phyloP scores from a whole-genome alignment of 2,113 vertebrate genomes.

The Notechis scutatus region DNA sequence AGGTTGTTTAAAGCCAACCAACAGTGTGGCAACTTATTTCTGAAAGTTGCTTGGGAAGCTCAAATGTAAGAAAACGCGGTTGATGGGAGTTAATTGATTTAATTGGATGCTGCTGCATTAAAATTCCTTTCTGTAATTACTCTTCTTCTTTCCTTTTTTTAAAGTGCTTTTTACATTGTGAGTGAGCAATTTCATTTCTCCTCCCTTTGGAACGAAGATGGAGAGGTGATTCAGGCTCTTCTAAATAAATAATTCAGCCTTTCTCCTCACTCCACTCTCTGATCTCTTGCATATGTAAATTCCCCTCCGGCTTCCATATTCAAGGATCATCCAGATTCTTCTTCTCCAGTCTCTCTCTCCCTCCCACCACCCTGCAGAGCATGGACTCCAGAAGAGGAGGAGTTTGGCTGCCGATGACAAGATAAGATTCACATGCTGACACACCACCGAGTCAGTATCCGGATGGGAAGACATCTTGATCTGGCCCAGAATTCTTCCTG shows the following conservation, averaged over 20 bases:
- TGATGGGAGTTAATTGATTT: conserved; percentile 20
- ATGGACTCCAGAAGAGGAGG: not conserved
- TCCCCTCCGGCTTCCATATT: not conserved
- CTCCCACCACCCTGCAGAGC: not conserved
- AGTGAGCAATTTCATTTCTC: not conserved
- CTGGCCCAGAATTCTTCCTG: not conserved
- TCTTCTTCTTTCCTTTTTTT: not conserved
- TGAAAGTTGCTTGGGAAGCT: not conserved
- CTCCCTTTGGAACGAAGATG: not conserved
- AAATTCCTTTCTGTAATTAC: conserved; percentile 1
- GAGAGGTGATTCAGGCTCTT: not conserved
- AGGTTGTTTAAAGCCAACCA: not conserved
- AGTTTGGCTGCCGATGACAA: not conserved
- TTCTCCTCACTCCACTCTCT: not conserved
- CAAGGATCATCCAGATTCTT: not conserved
- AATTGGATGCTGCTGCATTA: conserved; percentile 12
- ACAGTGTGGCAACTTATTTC: not conserved
- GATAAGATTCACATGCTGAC: not conserved
- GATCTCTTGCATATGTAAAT: not conserved
- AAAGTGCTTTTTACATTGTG: not conserved
- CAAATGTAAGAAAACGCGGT: not conserved
- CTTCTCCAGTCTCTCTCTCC: not conserved
- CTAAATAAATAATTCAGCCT: not conserved
- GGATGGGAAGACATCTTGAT: not conserved
- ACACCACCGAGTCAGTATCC: not conserved